Percentiles rank a stretch among this genome's conserved stretches.
phyloP scores from a whole-genome alignment of 2,888 invertebrate species.

The Drosophila mimica region DNA sequence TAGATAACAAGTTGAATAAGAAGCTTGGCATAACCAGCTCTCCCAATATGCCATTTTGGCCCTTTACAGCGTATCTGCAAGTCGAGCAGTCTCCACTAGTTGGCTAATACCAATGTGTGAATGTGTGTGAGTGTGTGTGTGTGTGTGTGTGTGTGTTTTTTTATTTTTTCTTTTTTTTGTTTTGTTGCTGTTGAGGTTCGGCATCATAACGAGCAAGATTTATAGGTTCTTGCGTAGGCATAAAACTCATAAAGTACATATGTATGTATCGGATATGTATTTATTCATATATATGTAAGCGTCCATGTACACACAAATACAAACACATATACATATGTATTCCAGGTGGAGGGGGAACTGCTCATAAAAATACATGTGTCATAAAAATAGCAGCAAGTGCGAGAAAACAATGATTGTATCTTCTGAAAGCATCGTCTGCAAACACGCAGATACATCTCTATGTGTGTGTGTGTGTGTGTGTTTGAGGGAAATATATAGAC shows the following conservation, averaged over 20 bases:
- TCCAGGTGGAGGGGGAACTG: neutral
- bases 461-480: neutral
- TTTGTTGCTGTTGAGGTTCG: slow-evolving; percentile 16
- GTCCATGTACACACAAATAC: neutral
- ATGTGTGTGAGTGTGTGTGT: neutral
- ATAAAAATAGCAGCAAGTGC: slow-evolving; percentile 43
- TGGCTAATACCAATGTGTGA: neutral
- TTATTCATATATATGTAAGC: slow-evolving; percentile 1
- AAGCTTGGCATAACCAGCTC: neutral
- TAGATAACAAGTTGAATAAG: neutral
- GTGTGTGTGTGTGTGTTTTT: neutral
- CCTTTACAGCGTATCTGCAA: neutral
- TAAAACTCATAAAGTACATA: slow-evolving; percentile 41
- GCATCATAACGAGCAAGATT: slow-evolving; percentile 46
- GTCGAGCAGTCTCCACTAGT: neutral
- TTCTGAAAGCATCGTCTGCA: slow-evolving; percentile 7
- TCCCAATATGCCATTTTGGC: neutral
- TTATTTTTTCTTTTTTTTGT: neutral
- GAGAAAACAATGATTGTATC: slow-evolving; percentile 52
- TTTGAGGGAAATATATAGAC: neutral
- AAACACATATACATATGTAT: neutral
- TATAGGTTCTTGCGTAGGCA: slow-evolving; percentile 35
- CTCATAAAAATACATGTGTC: slow-evolving; percentile 40
- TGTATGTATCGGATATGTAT: slow-evolving; percentile 14
- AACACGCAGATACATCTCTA: slow-evolving; percentile 2